phyloP scores from a whole-genome alignment of 1,140 invertebrate genomes.

The Myzus persicae region DNA sequence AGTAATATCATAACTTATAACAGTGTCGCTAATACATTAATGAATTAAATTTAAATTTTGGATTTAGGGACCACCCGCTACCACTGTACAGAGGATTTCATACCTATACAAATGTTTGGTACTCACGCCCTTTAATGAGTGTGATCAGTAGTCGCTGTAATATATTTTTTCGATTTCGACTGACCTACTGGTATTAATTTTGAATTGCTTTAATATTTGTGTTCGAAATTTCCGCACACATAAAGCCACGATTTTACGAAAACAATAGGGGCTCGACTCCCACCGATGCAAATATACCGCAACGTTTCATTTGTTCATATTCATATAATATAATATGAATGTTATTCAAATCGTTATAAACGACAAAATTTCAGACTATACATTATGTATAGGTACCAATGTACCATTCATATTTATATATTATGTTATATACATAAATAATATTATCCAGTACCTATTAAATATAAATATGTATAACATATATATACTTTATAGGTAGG shows the following conservation, averaged over 20 bases:
- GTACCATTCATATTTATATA: not conserved
- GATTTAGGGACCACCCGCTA: not conserved
- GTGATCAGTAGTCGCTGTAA: not conserved
- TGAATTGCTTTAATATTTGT: not conserved
- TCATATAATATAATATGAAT: not conserved
- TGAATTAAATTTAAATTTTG: not conserved
- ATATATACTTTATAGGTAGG: not conserved
- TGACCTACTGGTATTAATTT: not conserved
- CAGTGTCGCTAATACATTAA: not conserved
- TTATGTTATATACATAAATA: not conserved
- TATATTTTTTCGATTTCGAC: not conserved
- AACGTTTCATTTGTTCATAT: not conserved
- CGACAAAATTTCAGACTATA: not conserved
- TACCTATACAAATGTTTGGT: not conserved
- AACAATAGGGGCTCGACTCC: not conserved
- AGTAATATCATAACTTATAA: not conserved
- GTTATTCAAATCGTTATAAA: not conserved
- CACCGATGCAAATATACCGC: not conserved
- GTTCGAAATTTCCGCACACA: not conserved
- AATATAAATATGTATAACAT: not conserved
- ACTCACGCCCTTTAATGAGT: not conserved
- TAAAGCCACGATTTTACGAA: not conserved
- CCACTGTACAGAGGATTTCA: not conserved
- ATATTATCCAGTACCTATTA: not conserved
- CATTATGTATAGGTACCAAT: not conserved